Base-by-base conservation (phyloP, 2,113 vertebrate species). In the Neoarius graeffei region DNA sequence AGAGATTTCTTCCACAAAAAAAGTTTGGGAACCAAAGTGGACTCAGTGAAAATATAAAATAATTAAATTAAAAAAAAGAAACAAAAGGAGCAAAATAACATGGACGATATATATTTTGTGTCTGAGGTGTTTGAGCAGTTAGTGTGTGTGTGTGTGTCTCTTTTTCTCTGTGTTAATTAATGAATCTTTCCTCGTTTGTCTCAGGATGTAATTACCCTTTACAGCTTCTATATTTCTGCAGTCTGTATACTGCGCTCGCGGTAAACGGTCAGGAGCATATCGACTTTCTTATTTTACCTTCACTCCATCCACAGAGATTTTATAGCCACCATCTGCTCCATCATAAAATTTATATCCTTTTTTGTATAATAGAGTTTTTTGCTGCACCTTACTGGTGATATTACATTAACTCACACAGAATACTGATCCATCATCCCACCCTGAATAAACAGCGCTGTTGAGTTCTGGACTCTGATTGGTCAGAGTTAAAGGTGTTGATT, bases 311-410 rank as follows among this genome's bases (percentile, higher is more conserved):
- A 74, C 52, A 80, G 88, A 84, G 23, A 19, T 84, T 84, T 91
- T 86, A 84, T 69, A 52, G 50, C 82, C 17, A 27, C 90, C 88
- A 89, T 89, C 88, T 91, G 90, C 80, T 64, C 56, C 57, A 27
- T 81, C 87, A 80, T 88, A 88, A 90, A 88, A 86, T 76, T 86
- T 73, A 90, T 80, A 74, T 79, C 67, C 71, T 87, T 83, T 64
- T 86, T 62, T 86, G 56, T 86, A 30, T 23, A 9, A 64, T 64
- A 56, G 88, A 81, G 81, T 54, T 79, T 56, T 85, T 83, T 64
- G 3, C 25, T 54, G 23, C 7, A n/a, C 27, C 17, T 88, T 88
- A 54, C 83, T 79, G 48, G 7, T 19, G 62, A 25, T 35, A 20
- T 81, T 54, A 54, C 10, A 54, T 54, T 19, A 30, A 35, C 4